Evolutionary conservation across 2,888 invertebrate genomes (phyloP), one percentile per base, ranked within the genome.

Genomic region (Euproctis similis): DNA sequence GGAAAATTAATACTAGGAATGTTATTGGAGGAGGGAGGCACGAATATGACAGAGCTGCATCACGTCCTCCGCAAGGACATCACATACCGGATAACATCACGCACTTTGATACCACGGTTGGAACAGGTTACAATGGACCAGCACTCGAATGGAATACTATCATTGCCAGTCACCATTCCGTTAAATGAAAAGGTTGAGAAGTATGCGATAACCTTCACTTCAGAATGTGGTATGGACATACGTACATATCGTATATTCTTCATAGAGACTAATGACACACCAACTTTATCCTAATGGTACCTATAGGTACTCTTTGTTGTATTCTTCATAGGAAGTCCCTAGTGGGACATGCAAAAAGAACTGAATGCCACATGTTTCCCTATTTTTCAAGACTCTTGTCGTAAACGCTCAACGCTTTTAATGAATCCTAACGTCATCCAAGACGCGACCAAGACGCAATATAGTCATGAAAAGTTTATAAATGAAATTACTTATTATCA

Each of bases 201-300:
- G 48, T 75, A 71, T 38, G 46, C 70, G 1, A 36, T 85, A 4
- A 67, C 65, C 4, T 55, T 86, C n/a, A 73, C 69, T 5, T 85
- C 85, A 1, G 72, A 75, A 4, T 78, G 77, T 33, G 76, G 77
- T 14, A 72, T 78, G 72, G 85, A 86, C 37, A 61, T 85, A 31
- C 71, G 85, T 7, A 71, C 68, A 6, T 84, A 82, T 30, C 71
- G 57, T 45, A 62, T 84, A 25, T 20, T 75, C 6, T 77, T 82
- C 30, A 43, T 70, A 14, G 59, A 65, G 31, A 24, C 31, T 25
- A 39, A 16, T 9, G 25, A 17, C 1, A 3, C 16, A 14, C 5
- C 23, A n/a, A n/a, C n/a, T n/a, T n/a, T n/a, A n/a, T n/a, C 7
- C 4, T 5, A 16, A 16, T 16, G 4, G 4, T 7, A 4, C 4